Evolutionary conservation across 2,797 vertebrate genomes (phyloP).

Genomic region (Pangasius macronema): DNA sequence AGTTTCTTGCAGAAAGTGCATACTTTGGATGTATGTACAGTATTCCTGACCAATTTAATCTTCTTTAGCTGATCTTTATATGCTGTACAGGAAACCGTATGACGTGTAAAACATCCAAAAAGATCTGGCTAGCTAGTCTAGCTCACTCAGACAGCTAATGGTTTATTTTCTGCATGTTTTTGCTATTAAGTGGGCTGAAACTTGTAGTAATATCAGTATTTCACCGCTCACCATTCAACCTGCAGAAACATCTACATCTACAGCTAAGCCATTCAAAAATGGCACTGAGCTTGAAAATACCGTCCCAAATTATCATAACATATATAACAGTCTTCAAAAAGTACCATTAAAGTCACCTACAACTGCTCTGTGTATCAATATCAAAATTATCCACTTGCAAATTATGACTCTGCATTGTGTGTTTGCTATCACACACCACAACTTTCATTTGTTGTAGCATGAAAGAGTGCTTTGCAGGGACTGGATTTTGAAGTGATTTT

Average conservation of each 20-base stretch:
- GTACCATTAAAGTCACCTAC: background rate
- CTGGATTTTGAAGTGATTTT: background rate
- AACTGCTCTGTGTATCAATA: background rate
- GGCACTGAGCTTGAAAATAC: background rate
- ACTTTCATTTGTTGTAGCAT: background rate
- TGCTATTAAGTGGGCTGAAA: too few species aligned
- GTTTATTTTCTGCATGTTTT: too few species aligned
- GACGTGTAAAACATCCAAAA: too few species aligned
- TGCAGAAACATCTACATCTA: background rate
- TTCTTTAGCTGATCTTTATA: background rate
- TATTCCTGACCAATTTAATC: too few species aligned
- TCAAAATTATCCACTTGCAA: background rate
- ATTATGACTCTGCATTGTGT: background rate
- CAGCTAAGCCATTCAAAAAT: background rate
- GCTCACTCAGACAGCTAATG: too few species aligned
- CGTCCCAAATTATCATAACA: background rate
- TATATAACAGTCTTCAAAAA: background rate
- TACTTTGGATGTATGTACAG: background rate
- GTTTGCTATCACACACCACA: background rate
- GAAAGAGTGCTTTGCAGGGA: background rate
- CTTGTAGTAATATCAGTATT: background rate
- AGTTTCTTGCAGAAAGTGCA: background rate
- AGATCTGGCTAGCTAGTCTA: too few species aligned
- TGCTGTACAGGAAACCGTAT: background rate
- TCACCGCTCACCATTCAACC: background rate